phyloP scores from a whole-genome alignment of 2,797 vertebrate genomes.

The Cottoperca gobio region DNA sequence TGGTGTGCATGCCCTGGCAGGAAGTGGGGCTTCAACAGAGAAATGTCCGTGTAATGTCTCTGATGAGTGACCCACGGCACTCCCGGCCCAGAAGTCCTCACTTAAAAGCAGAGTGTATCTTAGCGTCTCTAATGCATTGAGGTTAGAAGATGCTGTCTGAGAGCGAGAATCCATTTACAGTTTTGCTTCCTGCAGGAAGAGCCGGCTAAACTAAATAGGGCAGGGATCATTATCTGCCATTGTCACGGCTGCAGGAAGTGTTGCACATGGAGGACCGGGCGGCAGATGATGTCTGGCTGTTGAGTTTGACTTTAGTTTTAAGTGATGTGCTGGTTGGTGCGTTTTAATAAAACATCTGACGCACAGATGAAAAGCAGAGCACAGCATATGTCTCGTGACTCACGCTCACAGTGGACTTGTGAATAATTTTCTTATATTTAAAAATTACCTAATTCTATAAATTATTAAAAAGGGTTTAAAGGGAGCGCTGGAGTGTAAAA shows the following conservation, averaged over 20 bases:
- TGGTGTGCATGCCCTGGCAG: constrained; percentile 24
- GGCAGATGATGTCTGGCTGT: constrained; percentile 57
- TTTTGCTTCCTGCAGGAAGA: constrained; percentile 65
- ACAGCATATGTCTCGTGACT: constrained; percentile 57
- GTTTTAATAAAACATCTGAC: constrained; percentile 72
- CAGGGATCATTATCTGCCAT: constrained; percentile 66
- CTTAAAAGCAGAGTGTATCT: constrained; percentile 76
- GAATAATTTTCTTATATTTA: constrained; percentile 38
- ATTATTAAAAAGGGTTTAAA: constrained; percentile 48
- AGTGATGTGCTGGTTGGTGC: constrained; percentile 59
- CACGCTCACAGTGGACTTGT: constrained; percentile 26
- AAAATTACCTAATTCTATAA: constrained; percentile 47
- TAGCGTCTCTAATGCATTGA: constrained; percentile 76
- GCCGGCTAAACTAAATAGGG: constrained; percentile 66
- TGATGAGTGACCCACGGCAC: constrained; percentile 69
- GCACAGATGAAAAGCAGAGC: constrained; percentile 52
- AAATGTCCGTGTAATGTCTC: constrained; percentile 66
- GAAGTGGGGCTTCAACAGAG: constrained; percentile 58
- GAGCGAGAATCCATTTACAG: constrained; percentile 67
- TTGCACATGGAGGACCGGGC: constrained; percentile 45
- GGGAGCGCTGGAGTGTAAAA: constrained; percentile 1
- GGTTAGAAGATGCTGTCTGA: constrained; percentile 71
- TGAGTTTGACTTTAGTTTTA: constrained; percentile 59
- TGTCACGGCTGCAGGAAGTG: constrained; percentile 62
- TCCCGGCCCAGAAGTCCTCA: constrained; percentile 56